phyloP scores from a whole-genome alignment of 2,113 vertebrate species.

The Dryoscopus gambensis region DNA sequence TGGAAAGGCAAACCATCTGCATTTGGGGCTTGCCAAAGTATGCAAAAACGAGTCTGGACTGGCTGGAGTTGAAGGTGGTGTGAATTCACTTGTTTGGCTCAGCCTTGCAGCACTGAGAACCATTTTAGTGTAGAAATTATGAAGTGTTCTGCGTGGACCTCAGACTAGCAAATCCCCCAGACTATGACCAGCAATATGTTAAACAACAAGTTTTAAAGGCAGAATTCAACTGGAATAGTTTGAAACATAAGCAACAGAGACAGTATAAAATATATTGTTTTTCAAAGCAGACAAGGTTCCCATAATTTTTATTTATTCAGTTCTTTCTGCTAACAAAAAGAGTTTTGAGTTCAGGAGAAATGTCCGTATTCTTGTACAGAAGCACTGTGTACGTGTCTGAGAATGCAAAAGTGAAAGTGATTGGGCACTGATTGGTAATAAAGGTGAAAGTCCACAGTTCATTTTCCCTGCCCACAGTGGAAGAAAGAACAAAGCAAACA shows the following conservation, averaged over 20 bases:
- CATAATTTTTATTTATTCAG: not conserved
- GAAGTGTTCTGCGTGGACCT: not conserved
- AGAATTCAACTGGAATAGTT: not conserved
- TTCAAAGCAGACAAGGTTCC: not conserved
- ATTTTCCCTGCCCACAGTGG: not conserved
- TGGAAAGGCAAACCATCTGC: not conserved
- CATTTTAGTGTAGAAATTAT: not conserved
- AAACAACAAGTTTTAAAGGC: not conserved
- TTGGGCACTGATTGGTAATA: not conserved
- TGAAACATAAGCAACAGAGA: not conserved
- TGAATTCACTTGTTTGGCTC: not conserved
- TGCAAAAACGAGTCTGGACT: not conserved
- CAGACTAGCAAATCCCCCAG: not conserved
- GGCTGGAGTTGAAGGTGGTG: not conserved
- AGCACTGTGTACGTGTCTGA: not conserved
- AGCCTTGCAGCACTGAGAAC: not conserved
- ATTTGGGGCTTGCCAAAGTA: not conserved
- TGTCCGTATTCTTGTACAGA: not conserved
- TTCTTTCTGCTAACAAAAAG: not conserved
- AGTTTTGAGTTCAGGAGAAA: not conserved
- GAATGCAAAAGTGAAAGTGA: constrained; percentile 10
- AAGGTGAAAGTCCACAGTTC: constrained; percentile 5
- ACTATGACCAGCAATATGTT: not conserved
- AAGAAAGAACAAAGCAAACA: constrained; percentile 19
- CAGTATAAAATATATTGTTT: not conserved